Evolutionary conservation across 2,113 vertebrate species (phyloP).

Genomic region (Otus sunia): DNA sequence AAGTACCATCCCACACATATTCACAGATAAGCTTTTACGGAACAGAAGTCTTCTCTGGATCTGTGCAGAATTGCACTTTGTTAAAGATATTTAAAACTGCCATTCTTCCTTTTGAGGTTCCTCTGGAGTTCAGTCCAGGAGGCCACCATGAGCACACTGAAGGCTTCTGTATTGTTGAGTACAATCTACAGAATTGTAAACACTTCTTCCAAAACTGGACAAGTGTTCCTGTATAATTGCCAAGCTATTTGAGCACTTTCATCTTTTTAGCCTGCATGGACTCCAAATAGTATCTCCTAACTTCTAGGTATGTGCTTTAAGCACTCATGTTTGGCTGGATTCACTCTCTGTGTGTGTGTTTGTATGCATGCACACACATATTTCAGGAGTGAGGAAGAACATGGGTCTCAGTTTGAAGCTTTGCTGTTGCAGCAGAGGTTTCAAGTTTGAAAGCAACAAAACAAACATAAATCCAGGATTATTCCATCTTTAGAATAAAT

Average conservation of each 20-base stretch:
- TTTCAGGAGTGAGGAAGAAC: background rate
- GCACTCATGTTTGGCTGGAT: background rate
- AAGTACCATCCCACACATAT: background rate
- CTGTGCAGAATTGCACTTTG: background rate
- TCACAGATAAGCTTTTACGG: background rate
- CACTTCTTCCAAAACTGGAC: background rate
- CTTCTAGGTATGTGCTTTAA: background rate
- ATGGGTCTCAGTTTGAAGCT: background rate
- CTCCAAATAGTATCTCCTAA: background rate
- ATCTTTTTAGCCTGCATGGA: background rate
- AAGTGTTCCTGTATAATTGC: background rate
- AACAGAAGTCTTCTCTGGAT: background rate
- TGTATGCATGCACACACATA: accelerated
- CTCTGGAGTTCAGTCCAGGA: background rate
- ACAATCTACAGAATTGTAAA: background rate
- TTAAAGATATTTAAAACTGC: background rate
- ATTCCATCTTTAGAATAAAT: background rate
- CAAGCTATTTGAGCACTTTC: background rate
- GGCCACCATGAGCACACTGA: background rate
- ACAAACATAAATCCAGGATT: background rate
- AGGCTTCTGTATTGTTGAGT: background rate
- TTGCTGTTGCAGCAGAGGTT: background rate
- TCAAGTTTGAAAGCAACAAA: background rate
- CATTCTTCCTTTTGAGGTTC: background rate
- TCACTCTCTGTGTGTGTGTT: background rate